Base-by-base conservation (phyloP, 2,113 vertebrate genomes). In the Dinomys branickii region DNA sequence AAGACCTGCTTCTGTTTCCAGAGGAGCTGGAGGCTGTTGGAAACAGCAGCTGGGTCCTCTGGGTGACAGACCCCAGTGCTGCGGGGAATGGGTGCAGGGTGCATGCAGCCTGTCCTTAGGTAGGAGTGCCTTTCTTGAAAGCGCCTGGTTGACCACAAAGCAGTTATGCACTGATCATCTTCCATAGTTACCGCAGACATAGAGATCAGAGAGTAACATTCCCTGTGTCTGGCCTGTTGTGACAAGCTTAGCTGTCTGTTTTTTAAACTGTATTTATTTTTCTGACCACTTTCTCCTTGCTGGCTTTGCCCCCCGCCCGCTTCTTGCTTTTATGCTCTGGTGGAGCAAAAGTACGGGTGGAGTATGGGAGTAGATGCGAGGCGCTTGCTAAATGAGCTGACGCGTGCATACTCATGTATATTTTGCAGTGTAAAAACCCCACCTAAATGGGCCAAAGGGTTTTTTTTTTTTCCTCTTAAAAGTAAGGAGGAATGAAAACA, bases 261-360 rank as follows among this genome's bases (percentile, higher is more conserved):
- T 91, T 91, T 52, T 35, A 52, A 80, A 44, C 9, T 4, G 17
- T 91, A n/a, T 97, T 95, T 93, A 80, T 95, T 97, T 94, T 97
- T 90, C 94, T 92, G 97, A 96, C 95, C 98, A 93, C 97, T 97
- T 33, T 59, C 92, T 87, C 90, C 88, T 75, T 44, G 38, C 5
- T 44, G 91, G 69, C 59, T 91, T 1, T 22, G 6, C 86, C 86
- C 71, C 26, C 17, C 0, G n/a, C n/a, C n/a, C n/a, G n/a, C 20
- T 61, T 95, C 85, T 22, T 47, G 12, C 6, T 41, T 58, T 71
- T 47, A 69, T 41, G 1, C 35, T 35, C 38, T 28, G 17, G 22
- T 0, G 2, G 26, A 12, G 1, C 4, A 0, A 1, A 14, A n/a
- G 2, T 2, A 1, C 30, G 54, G 8, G 56, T 26, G 24, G 71